Conservation (phyloP, 2,113 vertebrate genomes). For the Oplegnathus fasciatus region DNA sequence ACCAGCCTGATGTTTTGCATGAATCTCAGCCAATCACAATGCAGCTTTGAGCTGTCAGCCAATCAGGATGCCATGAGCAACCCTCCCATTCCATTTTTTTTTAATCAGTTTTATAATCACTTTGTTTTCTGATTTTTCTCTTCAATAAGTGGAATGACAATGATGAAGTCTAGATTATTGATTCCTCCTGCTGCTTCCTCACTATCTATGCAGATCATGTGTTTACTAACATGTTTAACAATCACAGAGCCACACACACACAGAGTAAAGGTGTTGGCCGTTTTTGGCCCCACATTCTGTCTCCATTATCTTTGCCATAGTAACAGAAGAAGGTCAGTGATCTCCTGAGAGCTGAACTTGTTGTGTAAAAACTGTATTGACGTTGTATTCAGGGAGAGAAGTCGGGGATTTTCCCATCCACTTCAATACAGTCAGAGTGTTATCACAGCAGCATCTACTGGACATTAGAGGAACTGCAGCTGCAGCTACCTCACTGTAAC, state of each 20-base stretch:
- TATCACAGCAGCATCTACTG: conserved; percentile 21
- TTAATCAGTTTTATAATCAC: neutral
- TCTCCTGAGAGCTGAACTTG: neutral
- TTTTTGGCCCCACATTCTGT: neutral
- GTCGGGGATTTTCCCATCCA: neutral
- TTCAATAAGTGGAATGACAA: neutral
- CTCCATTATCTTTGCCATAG: neutral
- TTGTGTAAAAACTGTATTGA: neutral
- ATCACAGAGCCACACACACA: conserved; percentile 13
- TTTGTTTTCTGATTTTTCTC: neutral
- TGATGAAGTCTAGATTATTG: conserved; percentile 7
- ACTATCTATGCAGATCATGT: conserved; percentile 59
- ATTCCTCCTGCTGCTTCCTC: conserved; percentile 50
- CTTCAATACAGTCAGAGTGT: neutral
- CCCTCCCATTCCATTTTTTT: neutral
- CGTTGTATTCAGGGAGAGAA: neutral
- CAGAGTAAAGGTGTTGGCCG: neutral
- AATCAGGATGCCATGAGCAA: conserved; percentile 32
- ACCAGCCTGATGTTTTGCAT: conserved; percentile 6
- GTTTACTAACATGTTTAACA: conserved; percentile 10
- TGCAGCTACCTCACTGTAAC: neutral
- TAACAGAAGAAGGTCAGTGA: neutral
- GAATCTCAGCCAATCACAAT: conserved; percentile 40
- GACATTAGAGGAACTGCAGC: conserved; percentile 3
- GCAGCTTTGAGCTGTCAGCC: conserved; percentile 41